A percentile compares a stretch with the other conserved stretches of the same genome.
phyloP scores from a whole-genome alignment of 1,140 invertebrate species.

The Drosophila burlai region DNA sequence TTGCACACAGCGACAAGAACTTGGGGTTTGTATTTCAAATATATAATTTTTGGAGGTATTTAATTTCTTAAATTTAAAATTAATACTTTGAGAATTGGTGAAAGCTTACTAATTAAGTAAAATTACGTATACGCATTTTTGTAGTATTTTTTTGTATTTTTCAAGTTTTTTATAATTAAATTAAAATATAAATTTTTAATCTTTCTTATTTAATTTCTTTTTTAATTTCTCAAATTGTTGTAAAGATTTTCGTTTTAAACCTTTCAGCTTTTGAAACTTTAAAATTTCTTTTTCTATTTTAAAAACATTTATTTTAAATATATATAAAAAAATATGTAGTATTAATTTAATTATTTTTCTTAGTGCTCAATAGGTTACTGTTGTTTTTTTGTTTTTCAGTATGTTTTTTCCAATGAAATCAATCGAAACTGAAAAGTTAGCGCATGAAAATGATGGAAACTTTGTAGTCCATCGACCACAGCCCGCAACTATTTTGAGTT shows the following conservation, averaged over 20 bases:
- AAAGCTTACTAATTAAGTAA: too few species aligned
- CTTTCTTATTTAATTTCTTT: too few species aligned
- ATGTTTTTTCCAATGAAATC: background rate
- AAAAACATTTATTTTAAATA: background rate
- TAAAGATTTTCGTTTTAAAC: too few species aligned
- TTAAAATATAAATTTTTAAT: background rate
- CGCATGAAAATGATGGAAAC: slow-evolving; percentile 27
- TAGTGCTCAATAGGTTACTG: too few species aligned
- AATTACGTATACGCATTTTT: background rate
- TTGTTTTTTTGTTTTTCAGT: background rate
- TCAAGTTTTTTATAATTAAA: background rate
- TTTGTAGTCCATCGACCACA: slow-evolving; percentile 20
- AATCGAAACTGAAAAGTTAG: slow-evolving; percentile 19
- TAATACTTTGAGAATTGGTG: too few species aligned
- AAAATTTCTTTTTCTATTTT: too few species aligned
- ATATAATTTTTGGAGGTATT: background rate
- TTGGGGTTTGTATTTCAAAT: rapidly evolving
- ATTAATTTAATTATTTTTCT: background rate
- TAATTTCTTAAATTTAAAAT: background rate
- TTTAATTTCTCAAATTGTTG: too few species aligned
- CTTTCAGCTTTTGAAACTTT: too few species aligned
- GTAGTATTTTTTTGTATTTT: background rate
- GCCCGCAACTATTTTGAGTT: slow-evolving; percentile 2
- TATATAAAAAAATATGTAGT: background rate
- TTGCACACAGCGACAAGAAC: background rate